phyloP scores from a whole-genome alignment of 2,888 invertebrate species.

The Tiphia femorata region DNA sequence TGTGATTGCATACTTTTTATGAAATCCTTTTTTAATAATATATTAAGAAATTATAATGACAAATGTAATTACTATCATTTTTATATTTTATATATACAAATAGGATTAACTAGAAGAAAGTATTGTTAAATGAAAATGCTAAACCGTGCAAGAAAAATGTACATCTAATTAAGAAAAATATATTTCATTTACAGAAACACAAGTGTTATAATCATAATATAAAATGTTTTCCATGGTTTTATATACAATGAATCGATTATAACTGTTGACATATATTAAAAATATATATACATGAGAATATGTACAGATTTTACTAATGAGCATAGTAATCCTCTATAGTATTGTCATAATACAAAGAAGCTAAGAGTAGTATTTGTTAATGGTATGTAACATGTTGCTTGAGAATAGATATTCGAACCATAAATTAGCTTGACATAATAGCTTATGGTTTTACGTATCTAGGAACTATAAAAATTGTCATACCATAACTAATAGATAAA shows the following conservation, averaged over 20 bases:
- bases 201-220: conserved; percentile 4
- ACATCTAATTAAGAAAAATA: conserved; percentile 19
- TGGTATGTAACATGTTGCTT: no score
- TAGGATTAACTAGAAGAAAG: no score
- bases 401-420: no score
- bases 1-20: background rate
- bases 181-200: background rate
- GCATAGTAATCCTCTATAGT: no score
- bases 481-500: no score
- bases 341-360: no score
- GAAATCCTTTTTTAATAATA: conserved; percentile 33
- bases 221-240: background rate
- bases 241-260: background rate
- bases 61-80: conserved; percentile 46
- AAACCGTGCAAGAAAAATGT: conserved; percentile 14
- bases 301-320: no score
- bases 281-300: no score
- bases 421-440: no score
- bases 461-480: no score
- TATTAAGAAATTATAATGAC: conserved; percentile 42
- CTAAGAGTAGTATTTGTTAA: no score
- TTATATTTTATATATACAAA: conserved; percentile 58
- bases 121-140: conserved; percentile 23
- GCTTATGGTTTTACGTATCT: no score
- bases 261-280: background rate